phyloP scores from a whole-genome alignment of 2,113 vertebrate species.

The Podilymbus podiceps region DNA sequence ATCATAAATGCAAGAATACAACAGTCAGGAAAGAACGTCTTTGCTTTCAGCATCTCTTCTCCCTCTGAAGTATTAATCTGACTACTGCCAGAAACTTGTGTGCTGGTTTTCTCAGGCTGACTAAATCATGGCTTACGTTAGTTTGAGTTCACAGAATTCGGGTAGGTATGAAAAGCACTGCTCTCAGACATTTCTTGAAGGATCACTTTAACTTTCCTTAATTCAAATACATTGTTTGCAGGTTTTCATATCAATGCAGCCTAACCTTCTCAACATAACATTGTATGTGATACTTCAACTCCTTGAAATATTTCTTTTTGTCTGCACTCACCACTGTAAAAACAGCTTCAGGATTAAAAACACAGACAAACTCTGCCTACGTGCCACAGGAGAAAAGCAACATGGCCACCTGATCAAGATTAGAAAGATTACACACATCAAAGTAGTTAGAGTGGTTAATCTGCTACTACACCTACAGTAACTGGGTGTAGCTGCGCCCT shows the following conservation, averaged over 20 bases:
- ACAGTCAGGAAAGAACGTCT: not conserved
- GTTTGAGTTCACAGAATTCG: not conserved
- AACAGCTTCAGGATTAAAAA: constrained; percentile 4
- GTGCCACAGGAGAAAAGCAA: constrained; percentile 2
- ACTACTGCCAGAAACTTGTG: not conserved
- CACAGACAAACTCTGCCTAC: not conserved
- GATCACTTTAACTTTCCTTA: not conserved
- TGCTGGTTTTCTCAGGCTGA: not conserved
- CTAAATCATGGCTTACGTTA: not conserved
- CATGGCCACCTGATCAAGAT: constrained; percentile 51
- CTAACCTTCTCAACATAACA: not conserved
- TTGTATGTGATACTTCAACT: not conserved
- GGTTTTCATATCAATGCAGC: not conserved
- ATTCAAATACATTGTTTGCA: not conserved
- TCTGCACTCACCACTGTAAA: not conserved
- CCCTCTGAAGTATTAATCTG: not conserved
- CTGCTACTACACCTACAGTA: constrained; percentile 49
- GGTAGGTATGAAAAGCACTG: not conserved
- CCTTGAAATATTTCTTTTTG: not conserved
- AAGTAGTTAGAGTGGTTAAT: constrained; percentile 61
- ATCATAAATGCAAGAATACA: not conserved
- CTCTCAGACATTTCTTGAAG: not conserved
- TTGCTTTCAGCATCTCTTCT: not conserved
- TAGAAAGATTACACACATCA: constrained; percentile 51
- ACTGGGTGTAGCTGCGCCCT: constrained; percentile 35